phyloP scores from a whole-genome alignment of 2,888 invertebrate species.

The Flexamia atlantica region DNA sequence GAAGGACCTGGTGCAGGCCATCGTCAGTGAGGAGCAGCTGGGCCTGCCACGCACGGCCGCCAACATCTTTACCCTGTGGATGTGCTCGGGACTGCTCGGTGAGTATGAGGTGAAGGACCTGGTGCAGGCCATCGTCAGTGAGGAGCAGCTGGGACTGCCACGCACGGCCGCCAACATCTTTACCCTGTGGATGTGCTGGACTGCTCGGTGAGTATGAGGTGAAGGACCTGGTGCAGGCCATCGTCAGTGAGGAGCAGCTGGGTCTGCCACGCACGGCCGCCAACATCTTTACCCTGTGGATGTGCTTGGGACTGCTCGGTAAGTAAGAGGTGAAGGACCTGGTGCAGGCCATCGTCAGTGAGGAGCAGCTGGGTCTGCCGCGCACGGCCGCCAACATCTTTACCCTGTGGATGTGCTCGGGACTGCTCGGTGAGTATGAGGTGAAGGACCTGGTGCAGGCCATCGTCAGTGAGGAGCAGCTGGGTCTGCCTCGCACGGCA shows the following conservation, averaged over 20 bases:
- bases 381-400: no score
- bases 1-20: no score
- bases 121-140: constrained; percentile 81
- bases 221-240: constrained; percentile 78
- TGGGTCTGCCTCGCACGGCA: constrained; percentile 88
- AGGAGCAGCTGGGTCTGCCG: no score
- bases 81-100: no score
- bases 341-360: no score
- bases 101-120: constrained; percentile 79
- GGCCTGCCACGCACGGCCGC: no score
- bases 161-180: constrained; percentile 90
- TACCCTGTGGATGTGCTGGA: constrained; percentile 96
- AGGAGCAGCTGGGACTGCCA: constrained; percentile 88
- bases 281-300: constrained; percentile 95
- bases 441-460: constrained; percentile 79
- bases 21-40: no score
- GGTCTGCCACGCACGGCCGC: constrained; percentile 86
- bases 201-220: constrained; percentile 83
- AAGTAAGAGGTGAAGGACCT: no score
- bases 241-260: constrained; percentile 87
- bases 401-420: no score
- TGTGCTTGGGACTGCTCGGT: constrained; percentile 94
- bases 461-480: constrained; percentile 86
- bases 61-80: no score
- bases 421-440: no score